phyloP scores from a whole-genome alignment of 2,888 invertebrate genomes.

The Lepidochitona cinerea region DNA sequence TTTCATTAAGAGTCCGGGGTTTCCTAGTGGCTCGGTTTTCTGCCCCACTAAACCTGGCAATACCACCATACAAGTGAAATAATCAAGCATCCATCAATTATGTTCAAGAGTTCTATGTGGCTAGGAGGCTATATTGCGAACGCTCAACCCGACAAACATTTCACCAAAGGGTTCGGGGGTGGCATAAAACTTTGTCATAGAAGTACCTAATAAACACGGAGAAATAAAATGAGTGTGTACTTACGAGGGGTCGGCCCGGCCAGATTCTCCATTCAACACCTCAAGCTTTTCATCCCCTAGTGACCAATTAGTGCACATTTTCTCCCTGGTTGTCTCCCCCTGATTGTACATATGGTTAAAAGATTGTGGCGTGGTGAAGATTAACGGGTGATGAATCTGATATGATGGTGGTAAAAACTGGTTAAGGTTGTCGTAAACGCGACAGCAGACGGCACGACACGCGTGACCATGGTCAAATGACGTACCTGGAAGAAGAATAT shows the following conservation, averaged over 20 bases:
- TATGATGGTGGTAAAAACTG: conserved; percentile 46
- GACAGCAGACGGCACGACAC: conserved; percentile 60
- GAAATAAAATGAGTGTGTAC: conserved; percentile 8
- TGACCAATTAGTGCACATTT: conserved; percentile 58
- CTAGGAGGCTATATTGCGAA: too few species aligned
- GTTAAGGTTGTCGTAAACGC: conserved; percentile 50
- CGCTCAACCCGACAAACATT: too few species aligned
- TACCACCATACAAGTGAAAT: too few species aligned
- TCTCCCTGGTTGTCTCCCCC: conserved; percentile 27
- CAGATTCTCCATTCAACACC: conserved; percentile 47
- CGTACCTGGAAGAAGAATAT: too few species aligned
- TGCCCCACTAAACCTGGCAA: too few species aligned
- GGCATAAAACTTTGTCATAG: too few species aligned
- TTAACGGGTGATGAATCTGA: conserved; percentile 49
- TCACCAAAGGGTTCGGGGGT: too few species aligned
- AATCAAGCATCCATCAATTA: too few species aligned
- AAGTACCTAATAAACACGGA: neutral
- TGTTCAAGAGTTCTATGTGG: too few species aligned
- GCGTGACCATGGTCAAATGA: conserved; percentile 62
- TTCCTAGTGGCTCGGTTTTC: too few species aligned
- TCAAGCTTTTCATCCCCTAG: conserved; percentile 52
- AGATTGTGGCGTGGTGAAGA: conserved; percentile 39
- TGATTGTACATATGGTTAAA: conserved; percentile 27
- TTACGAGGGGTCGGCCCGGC: conserved; percentile 48
- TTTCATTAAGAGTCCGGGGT: too few species aligned